phyloP scores from a whole-genome alignment of 2,113 vertebrate genomes.

The Leptobrachium leishanense region DNA sequence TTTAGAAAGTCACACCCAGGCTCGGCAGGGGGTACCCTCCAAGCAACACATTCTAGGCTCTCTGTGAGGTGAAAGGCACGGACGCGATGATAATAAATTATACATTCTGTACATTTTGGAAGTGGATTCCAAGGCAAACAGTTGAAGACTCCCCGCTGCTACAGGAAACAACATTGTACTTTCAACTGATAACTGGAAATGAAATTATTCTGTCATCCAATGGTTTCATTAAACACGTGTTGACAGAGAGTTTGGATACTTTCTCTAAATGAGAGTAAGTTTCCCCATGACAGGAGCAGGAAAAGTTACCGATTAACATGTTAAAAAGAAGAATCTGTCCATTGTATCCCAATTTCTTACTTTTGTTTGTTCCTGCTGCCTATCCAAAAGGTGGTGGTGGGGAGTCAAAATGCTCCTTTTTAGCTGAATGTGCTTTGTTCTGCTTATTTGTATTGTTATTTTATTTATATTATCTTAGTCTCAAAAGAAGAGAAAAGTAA shows the following conservation, averaged over 20 bases:
- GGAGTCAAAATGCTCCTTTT: no score
- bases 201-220: background rate
- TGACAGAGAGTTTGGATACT: background rate
- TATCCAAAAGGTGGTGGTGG: no score
- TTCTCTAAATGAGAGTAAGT: background rate
- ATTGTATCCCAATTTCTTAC: no score
- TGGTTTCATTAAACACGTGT: background rate
- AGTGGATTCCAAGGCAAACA: conserved; percentile 24
- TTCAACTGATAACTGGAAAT: conserved; percentile 21
- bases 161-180: conserved; percentile 27
- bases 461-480: no score
- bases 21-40: background rate
- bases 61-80: background rate
- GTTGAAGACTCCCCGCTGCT: background rate
- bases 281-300: no score
- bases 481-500: no score
- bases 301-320: no score
- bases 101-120: conserved; percentile 24
- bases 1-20: background rate
- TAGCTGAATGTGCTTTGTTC: no score
- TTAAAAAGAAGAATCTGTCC: no score
- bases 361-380: no score
- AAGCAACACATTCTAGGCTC: background rate
- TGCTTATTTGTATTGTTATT: no score
- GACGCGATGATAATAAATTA: conserved; percentile 3